These are phyloP conservation scores for Pecten maximus DNA, from an alignment of 2,888 invertebrate genomes.

Conservation along the genomic window DNA sequence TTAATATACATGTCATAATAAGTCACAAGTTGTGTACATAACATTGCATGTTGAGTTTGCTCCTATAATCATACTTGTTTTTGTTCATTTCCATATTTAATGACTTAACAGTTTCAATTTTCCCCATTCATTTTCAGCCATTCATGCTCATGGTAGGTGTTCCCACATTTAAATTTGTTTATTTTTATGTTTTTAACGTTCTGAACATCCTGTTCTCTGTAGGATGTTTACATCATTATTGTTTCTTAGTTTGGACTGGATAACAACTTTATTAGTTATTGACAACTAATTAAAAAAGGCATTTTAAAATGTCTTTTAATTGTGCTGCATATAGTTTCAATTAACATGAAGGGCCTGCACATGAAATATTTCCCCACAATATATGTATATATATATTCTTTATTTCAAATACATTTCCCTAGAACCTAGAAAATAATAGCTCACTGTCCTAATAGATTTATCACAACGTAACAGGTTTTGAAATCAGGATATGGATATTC, in stretches of 20 bases:
- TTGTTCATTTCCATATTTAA: neutral
- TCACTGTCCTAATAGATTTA: too few relatives aligned
- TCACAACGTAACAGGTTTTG: too few relatives aligned
- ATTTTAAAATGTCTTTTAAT: neutral
- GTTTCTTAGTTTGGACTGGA: neutral
- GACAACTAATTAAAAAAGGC: neutral
- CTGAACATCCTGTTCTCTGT: neutral
- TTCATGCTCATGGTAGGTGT: constrained; percentile 13
- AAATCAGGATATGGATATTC: too few relatives aligned
- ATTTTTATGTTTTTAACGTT: neutral
- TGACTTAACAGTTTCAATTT: neutral
- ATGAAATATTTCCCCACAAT: too few relatives aligned
- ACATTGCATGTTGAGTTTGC: neutral
- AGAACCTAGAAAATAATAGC: too few relatives aligned
- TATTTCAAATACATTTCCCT: too few relatives aligned
- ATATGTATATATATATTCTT: too few relatives aligned
- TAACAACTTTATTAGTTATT: neutral
- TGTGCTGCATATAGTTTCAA: neutral
- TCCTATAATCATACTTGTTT: neutral
- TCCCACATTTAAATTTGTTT: neutral
- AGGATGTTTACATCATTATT: neutral
- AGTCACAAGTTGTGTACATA: neutral
- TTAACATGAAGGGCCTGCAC: neutral
- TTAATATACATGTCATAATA: neutral
- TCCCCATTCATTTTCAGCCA: constrained; percentile 3